Evolutionary conservation across 2,113 vertebrate genomes (phyloP), one percentile per base, ranked within the genome.

Genomic region (Pimephales promelas): DNA sequence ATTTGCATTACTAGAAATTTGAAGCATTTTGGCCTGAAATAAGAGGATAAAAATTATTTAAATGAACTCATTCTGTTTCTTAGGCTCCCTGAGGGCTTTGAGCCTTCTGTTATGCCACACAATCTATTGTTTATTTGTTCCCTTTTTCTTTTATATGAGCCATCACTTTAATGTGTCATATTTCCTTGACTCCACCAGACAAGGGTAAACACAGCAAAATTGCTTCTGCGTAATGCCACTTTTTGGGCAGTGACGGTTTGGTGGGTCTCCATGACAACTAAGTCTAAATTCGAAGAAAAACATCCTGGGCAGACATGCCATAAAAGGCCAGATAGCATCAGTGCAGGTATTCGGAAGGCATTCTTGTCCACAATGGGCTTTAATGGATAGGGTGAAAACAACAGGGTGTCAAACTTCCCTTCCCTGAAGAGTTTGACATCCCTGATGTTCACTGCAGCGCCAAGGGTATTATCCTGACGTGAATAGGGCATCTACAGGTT

Each of bases 211-310:
- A 54, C 52, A 43, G n/a, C 45, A 80, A 64, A 85, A 87, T 74
- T 79, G 83, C 56, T 9, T 79, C 34, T 79, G 80, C 57, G n/a
- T 87, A 80, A 68, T 49, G 47, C 34, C 83, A 82, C 20, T 80
- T 73, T 86, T 80, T 79, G 82, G 74, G 79, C 56, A 79, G 9
- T 86, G 79, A 86, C 24, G 71, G 72, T 52, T 86, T 88, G 76
- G 77, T 57, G 64, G 62, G 87, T 87, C 79, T 82, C 88, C 57
- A 43, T 85, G 86, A 83, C 84, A 83, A 89, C 86, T 52, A 54
- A 59, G 68, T 57, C 70, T 81, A 72, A 66, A 85, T 79, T 66
- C 54, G 56, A 24, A 54, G 71, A 75, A 54, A 80, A 70, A 40
- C 24, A 61, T 71, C 64, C 47, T 13, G 77, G 82, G 43, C 14